phyloP scores from a whole-genome alignment of 2,888 invertebrate species.

The Micropterix aruncella region DNA sequence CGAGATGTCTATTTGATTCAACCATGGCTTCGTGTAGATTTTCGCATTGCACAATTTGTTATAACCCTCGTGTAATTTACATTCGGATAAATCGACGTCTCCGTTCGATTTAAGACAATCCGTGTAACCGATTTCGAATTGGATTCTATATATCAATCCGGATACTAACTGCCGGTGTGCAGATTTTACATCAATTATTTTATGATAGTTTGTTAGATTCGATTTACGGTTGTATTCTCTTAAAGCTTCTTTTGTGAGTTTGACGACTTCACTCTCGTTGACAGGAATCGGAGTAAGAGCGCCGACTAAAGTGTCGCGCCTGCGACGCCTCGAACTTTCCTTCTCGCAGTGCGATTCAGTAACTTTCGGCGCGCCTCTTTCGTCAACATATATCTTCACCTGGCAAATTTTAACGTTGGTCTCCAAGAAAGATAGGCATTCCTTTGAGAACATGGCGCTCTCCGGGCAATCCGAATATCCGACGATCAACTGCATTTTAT shows the following conservation, averaged over 20 bases:
- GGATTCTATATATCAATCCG: conserved; percentile 40
- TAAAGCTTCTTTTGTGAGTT: conserved; percentile 25
- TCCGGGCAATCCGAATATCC: conserved; percentile 27
- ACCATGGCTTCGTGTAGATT: conserved; percentile 45
- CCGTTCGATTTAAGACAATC: conserved; percentile 27
- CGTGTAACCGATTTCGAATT: conserved; percentile 40
- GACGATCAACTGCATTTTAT: conserved; percentile 25
- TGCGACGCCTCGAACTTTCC: conserved; percentile 14
- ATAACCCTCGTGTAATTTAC: conserved; percentile 17
- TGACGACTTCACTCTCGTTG: conserved; percentile 18
- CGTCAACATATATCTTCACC: conserved; percentile 29
- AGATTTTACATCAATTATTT: conserved; percentile 25
- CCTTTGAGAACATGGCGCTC: conserved; percentile 9
- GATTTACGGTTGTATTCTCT: conserved; percentile 25
- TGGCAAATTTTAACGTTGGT: conserved; percentile 36
- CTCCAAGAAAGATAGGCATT: conserved; percentile 16
- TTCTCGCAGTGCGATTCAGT: conserved; percentile 35
- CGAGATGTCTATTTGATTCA: conserved; percentile 24
- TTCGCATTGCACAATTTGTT: conserved; percentile 18
- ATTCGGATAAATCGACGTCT: conserved; percentile 15
- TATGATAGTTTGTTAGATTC: conserved; percentile 21
- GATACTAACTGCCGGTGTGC: conserved; percentile 36
- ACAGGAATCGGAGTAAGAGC: conserved; percentile 10
- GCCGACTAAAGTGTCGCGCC: conserved; percentile 7
- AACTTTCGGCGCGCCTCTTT: conserved; percentile 27